phyloP scores from a whole-genome alignment of 2,113 vertebrate species.

The Saccopteryx leptura region DNA sequence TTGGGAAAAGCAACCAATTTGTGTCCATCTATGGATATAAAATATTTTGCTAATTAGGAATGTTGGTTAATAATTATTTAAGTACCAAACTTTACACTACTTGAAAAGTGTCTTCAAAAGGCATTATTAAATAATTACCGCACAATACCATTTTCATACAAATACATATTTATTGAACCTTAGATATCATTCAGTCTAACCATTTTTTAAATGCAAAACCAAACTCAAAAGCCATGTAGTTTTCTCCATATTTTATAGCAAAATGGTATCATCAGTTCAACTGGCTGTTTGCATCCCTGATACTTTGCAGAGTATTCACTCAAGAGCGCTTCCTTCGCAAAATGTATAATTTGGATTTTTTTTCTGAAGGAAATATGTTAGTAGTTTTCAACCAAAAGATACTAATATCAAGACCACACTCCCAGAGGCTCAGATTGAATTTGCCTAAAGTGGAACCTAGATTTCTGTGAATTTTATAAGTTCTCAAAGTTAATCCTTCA shows the following conservation, averaged over 20 bases:
- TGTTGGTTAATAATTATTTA: neutral
- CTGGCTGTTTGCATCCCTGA: neutral
- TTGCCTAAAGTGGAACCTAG: neutral
- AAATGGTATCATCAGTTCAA: neutral
- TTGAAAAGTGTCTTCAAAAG: neutral
- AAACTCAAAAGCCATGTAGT: neutral
- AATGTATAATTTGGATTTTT: neutral
- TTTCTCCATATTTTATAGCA: neutral
- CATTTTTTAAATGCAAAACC: neutral
- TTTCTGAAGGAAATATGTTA: neutral
- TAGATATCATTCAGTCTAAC: neutral
- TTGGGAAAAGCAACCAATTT: neutral
- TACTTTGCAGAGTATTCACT: neutral
- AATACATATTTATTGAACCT: neutral
- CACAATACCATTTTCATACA: neutral
- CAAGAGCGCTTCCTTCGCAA: neutral
- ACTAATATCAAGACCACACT: neutral
- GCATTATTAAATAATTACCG: neutral
- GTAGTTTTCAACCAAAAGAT: neutral
- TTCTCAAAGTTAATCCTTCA: neutral
- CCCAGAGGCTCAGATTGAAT: neutral
- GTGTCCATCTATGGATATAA: neutral
- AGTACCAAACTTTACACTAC: neutral
- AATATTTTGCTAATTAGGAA: conserved; percentile 19
- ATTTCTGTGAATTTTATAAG: neutral